Conservation (phyloP, 2,113 vertebrate genomes). For the Phalacrocorax pelagicus region DNA sequence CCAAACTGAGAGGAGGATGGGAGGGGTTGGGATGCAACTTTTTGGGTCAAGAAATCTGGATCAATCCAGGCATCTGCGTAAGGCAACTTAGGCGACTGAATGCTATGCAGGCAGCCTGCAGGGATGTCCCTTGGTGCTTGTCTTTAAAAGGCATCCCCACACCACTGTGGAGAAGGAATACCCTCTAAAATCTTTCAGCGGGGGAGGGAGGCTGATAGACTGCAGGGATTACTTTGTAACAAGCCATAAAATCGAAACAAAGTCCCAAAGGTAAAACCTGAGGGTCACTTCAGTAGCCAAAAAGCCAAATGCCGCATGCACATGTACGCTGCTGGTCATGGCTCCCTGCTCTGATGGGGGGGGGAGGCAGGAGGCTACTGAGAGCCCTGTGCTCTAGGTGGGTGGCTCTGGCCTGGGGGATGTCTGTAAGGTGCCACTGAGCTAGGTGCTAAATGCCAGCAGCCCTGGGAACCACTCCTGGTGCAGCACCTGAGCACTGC, state of each 20-base stretch:
- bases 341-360: too few relatives aligned
- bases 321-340: accelerated
- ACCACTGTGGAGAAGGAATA: not conserved
- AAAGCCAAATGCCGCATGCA: not conserved
- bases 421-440: not conserved
- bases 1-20: not conserved
- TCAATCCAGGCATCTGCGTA: not conserved
- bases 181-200: not conserved
- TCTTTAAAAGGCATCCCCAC: not conserved
- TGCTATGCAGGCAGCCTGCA: not conserved
- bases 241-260: not conserved
- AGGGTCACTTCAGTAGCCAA: not conserved
- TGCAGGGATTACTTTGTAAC: not conserved
- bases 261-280: not conserved
- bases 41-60: not conserved
- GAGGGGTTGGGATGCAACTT: not conserved
- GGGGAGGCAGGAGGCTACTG: accelerated
- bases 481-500: not conserved
- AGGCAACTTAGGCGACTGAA: not conserved
- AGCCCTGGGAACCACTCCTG: not conserved
- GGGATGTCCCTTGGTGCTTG: not conserved
- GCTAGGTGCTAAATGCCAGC: not conserved
- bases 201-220: not conserved
- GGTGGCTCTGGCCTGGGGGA: not conserved
- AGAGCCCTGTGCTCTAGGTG: not conserved